These are phyloP conservation scores for Tigriopus japonicus DNA, from an alignment of 1,140 invertebrate genomes.

Conservation along the genomic window DNA sequence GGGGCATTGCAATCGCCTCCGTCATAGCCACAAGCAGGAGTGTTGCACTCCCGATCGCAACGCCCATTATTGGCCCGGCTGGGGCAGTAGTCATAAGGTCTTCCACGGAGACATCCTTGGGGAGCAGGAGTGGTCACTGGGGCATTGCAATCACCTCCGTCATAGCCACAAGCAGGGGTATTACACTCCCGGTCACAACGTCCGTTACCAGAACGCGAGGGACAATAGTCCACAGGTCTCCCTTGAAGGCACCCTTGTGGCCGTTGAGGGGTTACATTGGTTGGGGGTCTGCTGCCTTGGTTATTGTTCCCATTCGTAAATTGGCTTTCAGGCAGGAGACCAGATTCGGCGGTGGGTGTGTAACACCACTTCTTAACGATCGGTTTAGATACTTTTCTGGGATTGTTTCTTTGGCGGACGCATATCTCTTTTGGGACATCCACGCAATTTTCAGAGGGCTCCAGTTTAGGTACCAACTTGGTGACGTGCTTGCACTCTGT, in stretches of 20 bases:
- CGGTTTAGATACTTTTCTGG: background rate
- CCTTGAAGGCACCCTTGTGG: background rate
- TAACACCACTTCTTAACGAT: constrained; percentile 8
- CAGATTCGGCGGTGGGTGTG: background rate
- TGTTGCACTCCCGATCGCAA: background rate
- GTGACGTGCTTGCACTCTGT: background rate
- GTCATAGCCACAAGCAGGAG: background rate
- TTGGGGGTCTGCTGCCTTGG: background rate
- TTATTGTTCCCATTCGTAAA: background rate
- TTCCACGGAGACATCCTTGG: background rate
- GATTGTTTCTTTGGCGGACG: background rate
- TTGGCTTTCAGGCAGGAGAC: background rate
- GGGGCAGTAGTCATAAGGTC: background rate
- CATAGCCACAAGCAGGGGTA: background rate
- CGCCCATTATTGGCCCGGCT: background rate
- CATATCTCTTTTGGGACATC: constrained; percentile 1
- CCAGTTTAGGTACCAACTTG: background rate
- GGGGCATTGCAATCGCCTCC: background rate
- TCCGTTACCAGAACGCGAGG: background rate
- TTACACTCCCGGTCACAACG: background rate
- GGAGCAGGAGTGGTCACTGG: background rate
- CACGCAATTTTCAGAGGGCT: constrained; percentile 4
- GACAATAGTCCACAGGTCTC: background rate
- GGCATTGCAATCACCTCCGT: background rate
- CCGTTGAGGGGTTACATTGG: background rate